Evolutionary conservation across 2,888 invertebrate species (phyloP).

Genomic region (Plusia festucae): DNA sequence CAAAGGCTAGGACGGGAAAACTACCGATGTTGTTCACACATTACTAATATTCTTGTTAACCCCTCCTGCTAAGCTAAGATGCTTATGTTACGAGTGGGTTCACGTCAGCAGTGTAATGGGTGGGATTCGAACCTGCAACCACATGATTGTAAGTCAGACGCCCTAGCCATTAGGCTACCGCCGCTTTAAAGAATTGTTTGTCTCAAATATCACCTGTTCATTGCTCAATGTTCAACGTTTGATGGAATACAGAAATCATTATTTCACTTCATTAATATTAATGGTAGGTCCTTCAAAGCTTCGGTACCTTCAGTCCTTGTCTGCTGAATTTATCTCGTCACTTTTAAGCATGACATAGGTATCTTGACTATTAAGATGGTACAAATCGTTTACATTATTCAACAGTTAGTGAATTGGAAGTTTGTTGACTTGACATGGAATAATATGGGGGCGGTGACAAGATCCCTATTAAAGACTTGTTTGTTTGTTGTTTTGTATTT

Average conservation of each 20-base stretch:
- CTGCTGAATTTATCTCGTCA: slow-evolving; percentile 52
- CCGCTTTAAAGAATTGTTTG: neutral
- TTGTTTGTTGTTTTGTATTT: neutral
- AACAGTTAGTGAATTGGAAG: slow-evolving; percentile 36
- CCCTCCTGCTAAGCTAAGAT: no score
- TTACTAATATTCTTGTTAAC: no score
- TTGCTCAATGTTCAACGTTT: slow-evolving; percentile 28
- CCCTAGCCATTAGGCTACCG: no score
- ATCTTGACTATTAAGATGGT: slow-evolving; percentile 49
- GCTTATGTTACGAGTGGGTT: no score
- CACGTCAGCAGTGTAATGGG: no score
- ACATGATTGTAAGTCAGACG: no score
- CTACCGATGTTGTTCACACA: no score
- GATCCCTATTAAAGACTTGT: neutral
- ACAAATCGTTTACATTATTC: slow-evolving; percentile 59
- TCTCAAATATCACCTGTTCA: slow-evolving; percentile 19
- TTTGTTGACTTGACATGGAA: slow-evolving; percentile 18
- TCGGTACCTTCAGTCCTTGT: slow-evolving; percentile 32
- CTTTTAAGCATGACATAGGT: slow-evolving; percentile 54
- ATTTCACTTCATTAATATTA: slow-evolving; percentile 56
- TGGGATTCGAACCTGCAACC: no score
- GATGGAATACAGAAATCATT: slow-evolving; percentile 45
- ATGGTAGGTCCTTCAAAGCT: slow-evolving; percentile 49
- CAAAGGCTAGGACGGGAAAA: no score
- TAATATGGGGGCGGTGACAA: slow-evolving; percentile 1